Base-by-base conservation (phyloP, 2,888 invertebrate genomes). In the Drosophila percnosoma region DNA sequence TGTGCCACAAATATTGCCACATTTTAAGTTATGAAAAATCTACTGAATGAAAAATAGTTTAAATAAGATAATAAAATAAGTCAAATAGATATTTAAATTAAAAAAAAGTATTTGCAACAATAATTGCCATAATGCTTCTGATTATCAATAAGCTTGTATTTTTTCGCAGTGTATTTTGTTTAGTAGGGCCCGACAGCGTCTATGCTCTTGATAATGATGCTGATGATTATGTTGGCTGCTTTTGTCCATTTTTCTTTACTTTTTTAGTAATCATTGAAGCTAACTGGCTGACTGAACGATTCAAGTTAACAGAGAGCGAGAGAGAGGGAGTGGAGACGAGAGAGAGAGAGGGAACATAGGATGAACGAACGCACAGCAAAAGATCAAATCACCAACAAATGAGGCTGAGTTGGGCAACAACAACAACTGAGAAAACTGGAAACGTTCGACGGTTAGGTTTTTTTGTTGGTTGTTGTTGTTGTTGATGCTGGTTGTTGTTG, bases 381-480 rank as follows among this genome's bases (percentile, higher is more conserved):
- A 89, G 89, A 89, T 86, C 87, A 82, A 86, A 86, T 87, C 89
- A 89, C 80, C 85, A 87, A 64, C 86, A 87, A 87, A 86, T 84
- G 89, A 87, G 80, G 71, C 81, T 65, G 68, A 76, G 69, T 69
- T 61, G 59, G 57, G 69, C 83, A 78, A 75, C 75, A 85, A 51
- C 42, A 66, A 33, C 52, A 64, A 54, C 33, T 52, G 53, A 58
- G n/a, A 66, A 40, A 78, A 80, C 80, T 72, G 67, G 72, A 62
- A 80, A 75, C 51, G 62, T 71, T 70, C 67, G 67, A 68, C 67
- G 67, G 53, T 67, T 67, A 54, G 31, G 13, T 45, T 45, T 53
- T 67, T 71, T 29, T 45, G 15, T 45, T 45, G 10, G 10, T 10
- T 45, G 58, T 31, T 75, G 59, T 65, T 62, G 62, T n/a, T 75